Evolutionary conservation across 2,113 vertebrate genomes (phyloP), one percentile per base, ranked within the genome.

Genomic region (Thryonomys swinderianus): DNA sequence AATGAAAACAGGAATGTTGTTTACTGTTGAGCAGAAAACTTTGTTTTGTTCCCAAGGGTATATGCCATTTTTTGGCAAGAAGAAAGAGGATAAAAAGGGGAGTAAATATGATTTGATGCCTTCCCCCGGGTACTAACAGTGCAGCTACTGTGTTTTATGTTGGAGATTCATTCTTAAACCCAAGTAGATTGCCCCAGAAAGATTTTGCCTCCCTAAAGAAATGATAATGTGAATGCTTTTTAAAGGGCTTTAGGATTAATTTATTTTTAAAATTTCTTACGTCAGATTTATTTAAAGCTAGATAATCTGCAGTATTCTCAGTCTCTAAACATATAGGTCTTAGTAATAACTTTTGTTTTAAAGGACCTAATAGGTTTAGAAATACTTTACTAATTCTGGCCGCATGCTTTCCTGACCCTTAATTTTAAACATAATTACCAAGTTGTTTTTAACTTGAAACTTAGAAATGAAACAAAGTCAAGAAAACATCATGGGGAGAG

Each of bases 341-440:
- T 88, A 55, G 55, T 73, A 90, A 61, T 93, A 78, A 61, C 66
- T 81, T 97, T 88, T 82, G 42, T 95, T 96, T 71, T 73, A 23
- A 87, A 96, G 62, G 55, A 34, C 42, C 51, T 94, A 59, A 53
- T 57, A 62, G 73, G 40, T 69, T 94, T 92, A 93, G 82, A 95
- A 93, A 89, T 80, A 64, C 57, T 92, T 86, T n/a, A 66, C 55
- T 95, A 76, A 34, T 51, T 95, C 80, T 79, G 57, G 27, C 73
- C 57, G 61, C 80, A 64, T 14, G 32, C 53, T 84, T 94, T 88
- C 53, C 82, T 92, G 62, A 55, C 17, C 62, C 48, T 88, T 95
- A 83, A 80, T 96, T 95, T 40, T 84, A 74, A 97, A 61, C 1
- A 0, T 90, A 91, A 83, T 91, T 79, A 69, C 55, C 82, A 97